Evolutionary conservation across 2,797 vertebrate species (phyloP).

Genomic region (Steatocranus sp.): DNA sequence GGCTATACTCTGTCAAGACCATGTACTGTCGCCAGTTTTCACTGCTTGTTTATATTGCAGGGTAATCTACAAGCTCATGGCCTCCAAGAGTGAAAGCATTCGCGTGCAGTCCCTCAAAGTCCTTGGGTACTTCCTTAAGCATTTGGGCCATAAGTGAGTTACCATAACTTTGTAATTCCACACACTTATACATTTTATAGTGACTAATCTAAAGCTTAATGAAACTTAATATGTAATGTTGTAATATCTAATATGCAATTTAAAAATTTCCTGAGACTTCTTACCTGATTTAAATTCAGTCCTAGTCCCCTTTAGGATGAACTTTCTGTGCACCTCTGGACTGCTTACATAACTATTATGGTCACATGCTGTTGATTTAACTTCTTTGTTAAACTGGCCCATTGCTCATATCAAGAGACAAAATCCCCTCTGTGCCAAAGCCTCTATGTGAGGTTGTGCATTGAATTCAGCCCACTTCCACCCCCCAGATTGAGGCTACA

Average conservation of each 20-base stretch:
- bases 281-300: neutral
- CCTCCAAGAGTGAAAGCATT: slow-evolving; percentile 95
- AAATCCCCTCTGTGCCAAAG: neutral
- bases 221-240: neutral
- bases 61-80: slow-evolving; percentile 95
- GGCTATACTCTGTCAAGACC: slow-evolving; percentile 16
- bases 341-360: neutral
- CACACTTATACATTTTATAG: neutral
- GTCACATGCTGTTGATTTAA: neutral
- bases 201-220: neutral
- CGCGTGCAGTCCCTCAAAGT: slow-evolving; percentile 96
- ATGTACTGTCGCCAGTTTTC: slow-evolving; percentile 26
- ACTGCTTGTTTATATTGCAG: slow-evolving; percentile 69
- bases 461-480: neutral
- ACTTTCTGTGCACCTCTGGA: neutral
- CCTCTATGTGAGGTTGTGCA: neutral
- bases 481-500: neutral
- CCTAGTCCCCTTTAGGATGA: neutral
- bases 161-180: neutral
- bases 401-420: neutral
- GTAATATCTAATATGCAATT: neutral
- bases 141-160: slow-evolving; percentile 97
- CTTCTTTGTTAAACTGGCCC: neutral
- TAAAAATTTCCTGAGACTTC: neutral
- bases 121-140: slow-evolving; percentile 95